A percentile compares a stretch with the other conserved stretches of the same genome.
phyloP scores from a whole-genome alignment of 2,113 vertebrate species.

The Peromyscus leucopus region DNA sequence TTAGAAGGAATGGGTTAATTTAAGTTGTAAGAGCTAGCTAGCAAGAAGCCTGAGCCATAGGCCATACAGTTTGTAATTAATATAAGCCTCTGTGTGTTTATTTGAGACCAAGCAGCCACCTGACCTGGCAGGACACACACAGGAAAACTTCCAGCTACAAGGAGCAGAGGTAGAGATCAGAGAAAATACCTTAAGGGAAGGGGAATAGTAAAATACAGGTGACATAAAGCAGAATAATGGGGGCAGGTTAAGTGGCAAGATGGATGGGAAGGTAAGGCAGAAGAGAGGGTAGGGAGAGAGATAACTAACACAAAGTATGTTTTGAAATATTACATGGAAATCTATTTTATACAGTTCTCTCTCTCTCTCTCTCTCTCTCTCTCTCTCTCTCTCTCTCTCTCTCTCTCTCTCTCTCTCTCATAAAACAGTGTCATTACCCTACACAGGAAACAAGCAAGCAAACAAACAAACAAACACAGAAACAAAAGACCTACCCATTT shows the following conservation, averaged over 20 bases:
- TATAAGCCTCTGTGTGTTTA: no score
- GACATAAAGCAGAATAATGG: neutral
- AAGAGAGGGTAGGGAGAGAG: neutral
- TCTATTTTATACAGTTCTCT: neutral
- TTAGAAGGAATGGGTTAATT: no score
- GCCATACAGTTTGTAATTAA: no score
- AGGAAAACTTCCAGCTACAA: no score
- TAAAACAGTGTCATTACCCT: neutral
- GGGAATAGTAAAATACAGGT: neutral
- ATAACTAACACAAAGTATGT: neutral
- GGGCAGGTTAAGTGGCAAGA: neutral
- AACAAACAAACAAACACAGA: neutral
- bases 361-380: no score
- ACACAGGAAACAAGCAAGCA: neutral
- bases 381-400: no score
- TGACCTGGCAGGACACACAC: no score
- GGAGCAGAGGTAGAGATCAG: neutral
- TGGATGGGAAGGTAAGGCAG: neutral
- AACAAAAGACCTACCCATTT: neutral
- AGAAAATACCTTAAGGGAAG: neutral
- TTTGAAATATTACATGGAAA: neutral
- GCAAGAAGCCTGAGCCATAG: no score
- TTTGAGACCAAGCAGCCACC: no score
- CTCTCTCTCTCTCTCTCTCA: neutral
- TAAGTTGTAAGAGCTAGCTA: no score